phyloP scores from a whole-genome alignment of 2,797 vertebrate species.

The Trematomus bernacchii region DNA sequence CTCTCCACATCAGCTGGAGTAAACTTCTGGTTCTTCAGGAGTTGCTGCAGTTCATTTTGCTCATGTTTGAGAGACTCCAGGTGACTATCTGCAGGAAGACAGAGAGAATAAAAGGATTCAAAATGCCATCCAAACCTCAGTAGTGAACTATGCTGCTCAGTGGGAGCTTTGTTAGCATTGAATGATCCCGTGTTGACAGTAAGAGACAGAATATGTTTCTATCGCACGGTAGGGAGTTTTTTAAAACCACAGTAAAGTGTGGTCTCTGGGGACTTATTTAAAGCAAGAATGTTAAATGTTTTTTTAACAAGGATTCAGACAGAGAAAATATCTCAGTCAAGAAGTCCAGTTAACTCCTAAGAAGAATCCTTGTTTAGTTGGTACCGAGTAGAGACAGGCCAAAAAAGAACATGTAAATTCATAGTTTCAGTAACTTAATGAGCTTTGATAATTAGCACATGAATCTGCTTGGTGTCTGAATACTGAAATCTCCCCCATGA shows the following conservation, averaged over 20 bases:
- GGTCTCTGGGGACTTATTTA: not conserved
- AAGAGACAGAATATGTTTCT: not conserved
- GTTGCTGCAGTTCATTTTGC: conserved; percentile 85
- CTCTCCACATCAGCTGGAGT: conserved; percentile 94
- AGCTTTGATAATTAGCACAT: not conserved
- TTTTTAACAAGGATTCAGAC: conserved; percentile 3
- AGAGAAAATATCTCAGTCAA: not conserved
- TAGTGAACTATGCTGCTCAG: not conserved
- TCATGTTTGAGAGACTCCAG: conserved; percentile 90
- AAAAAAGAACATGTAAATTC: not conserved
- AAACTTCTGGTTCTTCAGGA: conserved; percentile 93
- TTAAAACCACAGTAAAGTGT: conserved; percentile 3
- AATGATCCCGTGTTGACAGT: not conserved
- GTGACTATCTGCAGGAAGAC: conserved; percentile 84
- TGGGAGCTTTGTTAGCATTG: conserved; percentile 1
- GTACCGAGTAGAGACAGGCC: not conserved
- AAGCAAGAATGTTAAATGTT: not conserved
- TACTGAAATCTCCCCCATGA: not conserved
- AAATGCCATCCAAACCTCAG: not conserved
- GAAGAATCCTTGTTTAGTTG: not conserved
- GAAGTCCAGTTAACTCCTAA: not conserved
- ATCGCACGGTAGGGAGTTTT: not conserved
- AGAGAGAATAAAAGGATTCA: not conserved
- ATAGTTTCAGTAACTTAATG: not conserved
- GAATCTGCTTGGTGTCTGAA: not conserved